A percentile compares a stretch with the other conserved stretches of the same genome.
Conservation (phyloP, 2,113 vertebrate genomes). For the Astatoreochromis straeleni region DNA sequence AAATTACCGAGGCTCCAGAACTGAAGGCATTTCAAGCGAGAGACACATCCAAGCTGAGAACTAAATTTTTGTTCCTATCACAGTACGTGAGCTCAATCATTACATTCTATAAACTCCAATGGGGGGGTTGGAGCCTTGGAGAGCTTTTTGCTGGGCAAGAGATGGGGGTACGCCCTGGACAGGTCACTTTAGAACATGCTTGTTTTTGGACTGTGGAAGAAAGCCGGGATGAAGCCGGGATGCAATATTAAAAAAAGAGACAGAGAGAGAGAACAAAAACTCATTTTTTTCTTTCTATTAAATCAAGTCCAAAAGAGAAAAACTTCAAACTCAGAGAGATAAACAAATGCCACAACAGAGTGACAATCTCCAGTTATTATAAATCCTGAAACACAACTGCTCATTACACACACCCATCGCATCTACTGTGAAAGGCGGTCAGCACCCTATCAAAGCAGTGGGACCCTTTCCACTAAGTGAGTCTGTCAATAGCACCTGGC, state of each 20-base stretch:
- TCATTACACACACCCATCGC: neutral
- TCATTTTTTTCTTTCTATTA: neutral
- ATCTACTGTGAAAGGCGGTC: neutral
- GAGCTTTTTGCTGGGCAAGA: neutral
- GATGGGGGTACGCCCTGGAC: no score
- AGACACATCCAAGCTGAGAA: neutral
- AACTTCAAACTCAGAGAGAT: neutral
- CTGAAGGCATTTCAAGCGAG: neutral
- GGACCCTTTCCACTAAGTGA: conserved; percentile 25
- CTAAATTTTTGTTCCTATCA: neutral
- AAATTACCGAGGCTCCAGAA: neutral
- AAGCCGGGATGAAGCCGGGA: neutral
- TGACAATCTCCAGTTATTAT: neutral
- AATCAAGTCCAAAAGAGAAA: neutral
- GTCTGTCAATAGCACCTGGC: conserved; percentile 43
- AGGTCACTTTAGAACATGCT: neutral
- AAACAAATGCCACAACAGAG: neutral
- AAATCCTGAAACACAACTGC: conserved; percentile 1
- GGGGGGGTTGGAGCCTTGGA: neutral
- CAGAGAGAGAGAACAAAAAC: neutral
- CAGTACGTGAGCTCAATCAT: neutral
- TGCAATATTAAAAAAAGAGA: neutral
- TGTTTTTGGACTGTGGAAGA: neutral
- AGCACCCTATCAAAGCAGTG: neutral
- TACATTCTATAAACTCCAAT: neutral